Conservation (phyloP, 2,888 invertebrate species). For the Cosmopolites sordidus region DNA sequence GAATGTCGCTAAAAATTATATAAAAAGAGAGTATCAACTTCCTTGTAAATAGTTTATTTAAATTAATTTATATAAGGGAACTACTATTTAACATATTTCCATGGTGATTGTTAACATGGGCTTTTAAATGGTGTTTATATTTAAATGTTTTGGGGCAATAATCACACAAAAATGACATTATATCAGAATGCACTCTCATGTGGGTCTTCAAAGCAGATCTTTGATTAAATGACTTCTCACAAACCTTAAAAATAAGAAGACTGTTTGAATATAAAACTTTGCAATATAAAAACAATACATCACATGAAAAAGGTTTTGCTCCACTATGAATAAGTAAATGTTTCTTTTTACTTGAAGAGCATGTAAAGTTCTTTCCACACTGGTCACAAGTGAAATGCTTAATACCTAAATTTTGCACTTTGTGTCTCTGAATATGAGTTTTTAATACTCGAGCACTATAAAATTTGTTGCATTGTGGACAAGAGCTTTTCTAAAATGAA, state of each 20-base stretch:
- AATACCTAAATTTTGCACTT: slow-evolving; percentile 9
- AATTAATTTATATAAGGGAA: too few relatives aligned
- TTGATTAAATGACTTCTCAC: slow-evolving; percentile 17
- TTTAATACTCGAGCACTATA: slow-evolving; percentile 11
- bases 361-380: slow-evolving; percentile 13
- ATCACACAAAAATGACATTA: slow-evolving; percentile 14
- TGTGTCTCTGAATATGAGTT: slow-evolving; percentile 12
- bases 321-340: slow-evolving; percentile 14
- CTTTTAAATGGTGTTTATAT: slow-evolving; percentile 18
- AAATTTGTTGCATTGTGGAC: slow-evolving; percentile 3
- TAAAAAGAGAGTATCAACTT: too few relatives aligned
- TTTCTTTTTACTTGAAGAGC: slow-evolving; percentile 8
- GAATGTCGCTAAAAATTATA: too few relatives aligned
- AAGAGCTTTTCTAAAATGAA: not conserved
- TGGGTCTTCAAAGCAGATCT: slow-evolving; percentile 10
- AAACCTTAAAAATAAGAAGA: slow-evolving; percentile 12
- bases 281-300: slow-evolving; percentile 5
- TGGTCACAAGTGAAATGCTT: slow-evolving; percentile 12
- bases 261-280: not conserved
- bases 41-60: too few relatives aligned
- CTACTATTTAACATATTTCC: slow-evolving; percentile 1
- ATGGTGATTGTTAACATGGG: slow-evolving; percentile 16
- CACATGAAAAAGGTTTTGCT: slow-evolving; percentile 14
- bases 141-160: slow-evolving; percentile 16
- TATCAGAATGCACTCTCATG: slow-evolving; percentile 14